phyloP scores from a whole-genome alignment of 2,113 vertebrate genomes.

The Puntigrus tetrazona region DNA sequence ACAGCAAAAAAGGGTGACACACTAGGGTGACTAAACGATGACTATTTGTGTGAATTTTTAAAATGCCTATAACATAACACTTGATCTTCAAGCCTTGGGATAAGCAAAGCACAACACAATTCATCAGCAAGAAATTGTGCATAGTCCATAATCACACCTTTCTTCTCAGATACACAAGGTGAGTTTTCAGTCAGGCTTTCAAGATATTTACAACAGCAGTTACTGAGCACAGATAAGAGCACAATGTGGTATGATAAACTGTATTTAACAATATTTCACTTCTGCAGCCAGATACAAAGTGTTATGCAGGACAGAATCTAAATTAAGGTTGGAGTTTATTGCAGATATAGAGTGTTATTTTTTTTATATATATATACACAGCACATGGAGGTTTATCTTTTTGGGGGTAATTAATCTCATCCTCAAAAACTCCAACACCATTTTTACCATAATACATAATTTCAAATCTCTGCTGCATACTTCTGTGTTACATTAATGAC shows the following conservation, averaged over 20 bases:
- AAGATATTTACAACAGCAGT: neutral
- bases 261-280: neutral
- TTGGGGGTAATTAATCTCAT: neutral
- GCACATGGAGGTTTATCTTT: neutral
- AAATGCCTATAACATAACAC: neutral
- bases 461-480: neutral
- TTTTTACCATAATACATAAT: neutral
- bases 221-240: neutral
- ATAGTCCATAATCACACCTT: slow-evolving; percentile 53
- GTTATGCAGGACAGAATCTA: neutral
- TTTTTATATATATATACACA: neutral
- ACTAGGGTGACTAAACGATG: neutral
- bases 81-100: neutral
- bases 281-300: neutral
- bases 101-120: slow-evolving; percentile 58
- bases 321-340: neutral
- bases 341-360: neutral
- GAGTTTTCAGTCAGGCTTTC: slow-evolving; percentile 40
- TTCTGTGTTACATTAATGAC: slow-evolving; percentile 1
- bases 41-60: neutral
- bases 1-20: no score
- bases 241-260: neutral
- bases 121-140: slow-evolving; percentile 37
- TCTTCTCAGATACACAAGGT: slow-evolving; percentile 52
- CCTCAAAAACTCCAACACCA: neutral